These are phyloP conservation scores for Carettochelys insculpta DNA, from an alignment of 2,113 vertebrate genomes.

Conservation along the genomic window DNA sequence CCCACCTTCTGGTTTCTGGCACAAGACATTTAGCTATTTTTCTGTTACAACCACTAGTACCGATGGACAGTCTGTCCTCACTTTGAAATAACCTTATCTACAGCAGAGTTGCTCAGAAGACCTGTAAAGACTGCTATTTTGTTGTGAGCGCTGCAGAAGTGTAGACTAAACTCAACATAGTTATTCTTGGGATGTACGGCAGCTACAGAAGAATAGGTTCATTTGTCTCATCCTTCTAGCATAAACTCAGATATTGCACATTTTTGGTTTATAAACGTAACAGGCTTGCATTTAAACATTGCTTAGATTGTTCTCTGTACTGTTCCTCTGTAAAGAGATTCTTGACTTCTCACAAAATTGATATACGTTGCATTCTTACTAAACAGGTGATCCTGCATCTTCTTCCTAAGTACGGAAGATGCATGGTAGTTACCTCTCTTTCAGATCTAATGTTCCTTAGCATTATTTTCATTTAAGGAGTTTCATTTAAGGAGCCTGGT, in stretches of 20 bases:
- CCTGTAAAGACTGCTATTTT: background rate
- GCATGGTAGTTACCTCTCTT: no score
- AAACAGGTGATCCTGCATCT: background rate
- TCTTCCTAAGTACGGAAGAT: no score
- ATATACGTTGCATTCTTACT: background rate
- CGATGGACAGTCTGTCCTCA: background rate
- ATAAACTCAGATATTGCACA: background rate
- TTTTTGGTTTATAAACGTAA: background rate
- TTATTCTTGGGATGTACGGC: background rate
- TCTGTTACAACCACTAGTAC: background rate
- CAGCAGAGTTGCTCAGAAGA: background rate
- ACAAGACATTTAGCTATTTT: background rate
- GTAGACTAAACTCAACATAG: background rate
- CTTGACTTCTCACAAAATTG: background rate
- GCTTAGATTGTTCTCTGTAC: background rate
- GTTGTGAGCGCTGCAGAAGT: background rate
- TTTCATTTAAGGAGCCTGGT: background rate
- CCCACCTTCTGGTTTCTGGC: background rate
- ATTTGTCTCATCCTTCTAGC: background rate
- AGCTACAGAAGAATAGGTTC: background rate
- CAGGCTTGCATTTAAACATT: background rate
- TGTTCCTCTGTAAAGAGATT: background rate
- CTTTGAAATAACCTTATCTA: background rate
- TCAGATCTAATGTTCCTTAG: no score
- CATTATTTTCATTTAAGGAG: background rate